Conservation (phyloP, 2,113 vertebrate genomes). For the Zosterops hypoxanthus region DNA sequence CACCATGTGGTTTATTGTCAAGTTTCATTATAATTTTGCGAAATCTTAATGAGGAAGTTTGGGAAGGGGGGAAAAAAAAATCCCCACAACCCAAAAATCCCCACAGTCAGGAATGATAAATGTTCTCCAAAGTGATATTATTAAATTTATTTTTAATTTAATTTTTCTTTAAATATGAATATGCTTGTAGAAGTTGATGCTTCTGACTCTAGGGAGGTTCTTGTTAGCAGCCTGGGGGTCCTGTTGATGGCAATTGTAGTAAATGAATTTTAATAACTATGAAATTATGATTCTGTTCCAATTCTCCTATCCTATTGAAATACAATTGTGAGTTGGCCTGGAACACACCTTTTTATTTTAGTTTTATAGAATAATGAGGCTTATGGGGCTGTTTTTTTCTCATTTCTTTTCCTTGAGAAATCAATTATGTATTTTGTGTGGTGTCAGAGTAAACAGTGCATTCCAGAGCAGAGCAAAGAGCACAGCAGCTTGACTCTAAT, state of each 20-base stretch:
- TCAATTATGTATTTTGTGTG: constrained; percentile 7
- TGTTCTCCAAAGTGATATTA: constrained; percentile 38
- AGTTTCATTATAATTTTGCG: constrained; percentile 16
- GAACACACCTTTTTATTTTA: neutral
- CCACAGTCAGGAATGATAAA: neutral
- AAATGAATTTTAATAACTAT: constrained; percentile 52
- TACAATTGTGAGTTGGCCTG: neutral
- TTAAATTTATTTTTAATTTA: constrained; percentile 50
- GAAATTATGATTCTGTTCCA: neutral
- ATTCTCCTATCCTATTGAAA: neutral
- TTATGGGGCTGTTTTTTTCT: neutral
- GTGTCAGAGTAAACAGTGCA: constrained; percentile 13
- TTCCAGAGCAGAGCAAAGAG: constrained; percentile 18
- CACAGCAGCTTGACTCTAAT: constrained; percentile 3
- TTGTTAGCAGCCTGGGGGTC: constrained; percentile 6
- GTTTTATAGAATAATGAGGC: neutral
- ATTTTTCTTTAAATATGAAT: constrained; percentile 32
- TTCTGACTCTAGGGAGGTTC: constrained; percentile 33
- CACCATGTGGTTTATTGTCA: constrained; percentile 47
- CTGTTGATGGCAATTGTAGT: constrained; percentile 32
- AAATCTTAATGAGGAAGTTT: constrained; percentile 58
- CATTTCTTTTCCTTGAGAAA: neutral
- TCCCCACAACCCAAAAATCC: neutral
- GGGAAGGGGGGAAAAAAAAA: neutral
- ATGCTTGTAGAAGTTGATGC: constrained; percentile 5